Evolutionary conservation across 2,797 vertebrate genomes (phyloP).

Genomic region (Phoebastria nigripes): DNA sequence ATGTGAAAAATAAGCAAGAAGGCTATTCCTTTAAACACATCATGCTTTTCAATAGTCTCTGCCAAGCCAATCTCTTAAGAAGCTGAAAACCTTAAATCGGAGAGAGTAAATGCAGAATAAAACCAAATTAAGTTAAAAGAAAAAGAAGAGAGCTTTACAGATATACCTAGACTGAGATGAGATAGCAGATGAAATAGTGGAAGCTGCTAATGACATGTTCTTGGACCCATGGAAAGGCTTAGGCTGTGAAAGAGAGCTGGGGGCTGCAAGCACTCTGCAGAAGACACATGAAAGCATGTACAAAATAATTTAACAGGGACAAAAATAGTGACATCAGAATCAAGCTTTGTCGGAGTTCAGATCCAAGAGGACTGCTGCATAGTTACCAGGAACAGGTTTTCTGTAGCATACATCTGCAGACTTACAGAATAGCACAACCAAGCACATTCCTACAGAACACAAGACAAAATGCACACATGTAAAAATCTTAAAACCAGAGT

Average conservation of each 20-base stretch:
- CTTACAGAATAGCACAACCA: slow-evolving; percentile 31
- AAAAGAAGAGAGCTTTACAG: slow-evolving; percentile 24
- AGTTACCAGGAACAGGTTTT: not conserved
- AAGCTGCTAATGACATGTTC: slow-evolving; percentile 74
- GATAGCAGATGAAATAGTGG: slow-evolving; percentile 76
- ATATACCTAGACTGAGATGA: slow-evolving; percentile 78
- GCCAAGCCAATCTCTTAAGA: not conserved
- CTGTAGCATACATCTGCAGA: not conserved
- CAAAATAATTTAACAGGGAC: slow-evolving; percentile 1
- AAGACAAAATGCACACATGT: slow-evolving; percentile 5
- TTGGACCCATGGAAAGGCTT: slow-evolving; percentile 64
- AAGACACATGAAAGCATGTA: slow-evolving; percentile 67
- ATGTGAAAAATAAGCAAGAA: not conserved
- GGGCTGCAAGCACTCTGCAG: slow-evolving; percentile 71
- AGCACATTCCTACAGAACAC: slow-evolving; percentile 22
- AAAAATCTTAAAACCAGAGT: not conserved
- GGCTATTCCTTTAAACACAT: not conserved
- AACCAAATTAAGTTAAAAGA: not conserved
- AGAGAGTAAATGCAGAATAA: not conserved
- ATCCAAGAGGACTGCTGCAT: not conserved
- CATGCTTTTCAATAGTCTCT: not conserved
- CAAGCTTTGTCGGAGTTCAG: not conserved
- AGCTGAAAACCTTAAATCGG: not conserved
- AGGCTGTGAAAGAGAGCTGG: slow-evolving; percentile 60
- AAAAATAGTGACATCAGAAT: not conserved